Evolutionary conservation across 1,140 invertebrate species (phyloP).

Genomic region (Papilio polyxenes): DNA sequence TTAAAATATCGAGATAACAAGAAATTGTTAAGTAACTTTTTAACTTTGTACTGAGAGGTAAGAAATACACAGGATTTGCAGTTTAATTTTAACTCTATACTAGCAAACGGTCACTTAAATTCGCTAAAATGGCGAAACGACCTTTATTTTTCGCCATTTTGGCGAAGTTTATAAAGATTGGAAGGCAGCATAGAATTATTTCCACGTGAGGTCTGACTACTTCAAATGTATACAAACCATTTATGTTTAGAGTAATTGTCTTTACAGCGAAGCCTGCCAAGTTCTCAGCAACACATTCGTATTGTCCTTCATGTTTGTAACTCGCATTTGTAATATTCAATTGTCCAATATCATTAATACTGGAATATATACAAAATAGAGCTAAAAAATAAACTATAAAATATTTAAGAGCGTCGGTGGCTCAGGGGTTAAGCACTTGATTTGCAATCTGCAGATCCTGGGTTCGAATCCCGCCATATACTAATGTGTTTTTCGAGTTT

Average conservation of each 20-base stretch:
- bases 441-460: neutral
- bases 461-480: neutral
- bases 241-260: conserved; percentile 56
- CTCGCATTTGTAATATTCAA: conserved; percentile 58
- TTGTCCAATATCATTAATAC: conserved; percentile 64
- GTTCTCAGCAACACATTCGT: conserved; percentile 69
- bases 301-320: conserved; percentile 57
- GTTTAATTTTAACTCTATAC: neutral
- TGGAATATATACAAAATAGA: conserved; percentile 47
- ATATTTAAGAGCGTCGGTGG: too few relatives aligned
- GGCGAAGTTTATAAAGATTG: neutral
- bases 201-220: too few relatives aligned
- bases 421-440: neutral
- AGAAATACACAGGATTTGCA: neutral
- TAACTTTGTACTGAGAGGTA: too few relatives aligned
- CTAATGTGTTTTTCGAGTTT: too few relatives aligned
- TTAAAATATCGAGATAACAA: neutral
- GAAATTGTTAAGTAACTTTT: neutral
- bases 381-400: too few relatives aligned
- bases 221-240: conserved; percentile 51
- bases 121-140: too few relatives aligned
- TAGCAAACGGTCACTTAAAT: too few relatives aligned
- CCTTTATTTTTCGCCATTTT: too few relatives aligned
- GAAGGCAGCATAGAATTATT: too few relatives aligned
- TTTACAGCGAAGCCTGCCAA: conserved; percentile 63